Evolutionary conservation across 2,797 vertebrate species (phyloP), one percentile per base, ranked within the genome.

Genomic region (Ambastaia sidthimunki): DNA sequence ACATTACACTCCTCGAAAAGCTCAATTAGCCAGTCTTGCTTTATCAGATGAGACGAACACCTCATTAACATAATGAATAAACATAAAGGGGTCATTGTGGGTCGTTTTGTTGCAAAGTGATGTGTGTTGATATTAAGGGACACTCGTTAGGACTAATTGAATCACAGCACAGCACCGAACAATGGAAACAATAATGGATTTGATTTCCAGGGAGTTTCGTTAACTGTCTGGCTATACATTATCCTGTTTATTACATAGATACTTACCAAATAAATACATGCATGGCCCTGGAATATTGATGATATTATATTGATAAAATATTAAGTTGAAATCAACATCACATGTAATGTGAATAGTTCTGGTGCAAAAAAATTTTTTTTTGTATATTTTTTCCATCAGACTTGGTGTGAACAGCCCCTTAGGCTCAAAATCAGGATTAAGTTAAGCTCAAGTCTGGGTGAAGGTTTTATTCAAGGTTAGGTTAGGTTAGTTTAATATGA

Each of bases 51-150:
- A 77, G 82, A 88, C 84, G 83, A 87, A 85, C 82, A 86, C 86
- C 89, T 89, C 87, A 89, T 91, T 88, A 88, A 78, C 83, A 78
- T 85, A 87, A 91, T 90, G 90, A 91, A 89, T 92, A 90, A 89
- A 90, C 89, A 91, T 88, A 85, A 90, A 80, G 62, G 80, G 67
- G 80, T 85, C 83, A 84, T 87, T 89, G 82, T 85, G 75, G 77
- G 74, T 54, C 75, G 59, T 71, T 88, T 89, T 83, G 84, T 79
- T 69, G 76, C 80, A 71, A 80, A 84, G 75, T 82, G 85, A 89
- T 85, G 77, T 82, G 78, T 84, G 87, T 85, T 84, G 87, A 83
- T 85, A 85, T 81, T 84, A 80, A 85, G 67, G 83, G 82, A 86
- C 83, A 81, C 83, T 88, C 72, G 85, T 90, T 87, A 86, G 16